phyloP scores from a whole-genome alignment of 2,113 vertebrate genomes.

The Callocephalon fimbriatum region DNA sequence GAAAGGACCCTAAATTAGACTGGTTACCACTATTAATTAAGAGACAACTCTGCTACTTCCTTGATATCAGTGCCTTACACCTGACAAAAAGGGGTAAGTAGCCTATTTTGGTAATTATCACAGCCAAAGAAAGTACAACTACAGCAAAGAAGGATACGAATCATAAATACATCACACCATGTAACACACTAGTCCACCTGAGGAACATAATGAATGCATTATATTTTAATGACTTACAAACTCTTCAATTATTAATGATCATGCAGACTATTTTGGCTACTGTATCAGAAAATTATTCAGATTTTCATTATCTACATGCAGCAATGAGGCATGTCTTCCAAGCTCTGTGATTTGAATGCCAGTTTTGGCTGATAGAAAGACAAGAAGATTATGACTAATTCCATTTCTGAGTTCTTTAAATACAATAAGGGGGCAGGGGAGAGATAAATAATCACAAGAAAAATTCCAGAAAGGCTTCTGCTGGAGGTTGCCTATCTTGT shows the following conservation, averaged over 20 bases:
- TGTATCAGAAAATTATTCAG: slow-evolving; percentile 62
- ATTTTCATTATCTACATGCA: slow-evolving; percentile 61
- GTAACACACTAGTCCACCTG: slow-evolving; percentile 49
- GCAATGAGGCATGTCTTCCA: not conserved
- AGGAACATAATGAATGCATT: slow-evolving; percentile 70
- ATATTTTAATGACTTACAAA: slow-evolving; percentile 72
- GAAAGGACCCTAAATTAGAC: slow-evolving; percentile 62
- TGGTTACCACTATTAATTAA: slow-evolving; percentile 65
- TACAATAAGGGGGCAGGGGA: too few species aligned
- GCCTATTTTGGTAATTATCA: slow-evolving; percentile 33
- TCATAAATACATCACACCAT: slow-evolving; percentile 37
- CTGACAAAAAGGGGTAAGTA: slow-evolving; percentile 38
- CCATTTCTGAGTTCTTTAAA: not conserved
- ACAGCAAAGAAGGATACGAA: not conserved
- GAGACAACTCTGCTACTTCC: slow-evolving; percentile 30
- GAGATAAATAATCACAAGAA: not conserved
- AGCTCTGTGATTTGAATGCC: not conserved
- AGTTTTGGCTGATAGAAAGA: not conserved
- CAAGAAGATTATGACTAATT: not conserved
- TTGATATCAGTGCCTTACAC: slow-evolving; percentile 40
- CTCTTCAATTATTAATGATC: slow-evolving; percentile 68
- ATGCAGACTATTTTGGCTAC: slow-evolving; percentile 49
- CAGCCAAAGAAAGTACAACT: not conserved
- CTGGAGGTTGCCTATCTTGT: not conserved
- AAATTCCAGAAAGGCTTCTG: not conserved